phyloP scores from a whole-genome alignment of 2,888 invertebrate species.

The Pristionchus maxplancki region DNA sequence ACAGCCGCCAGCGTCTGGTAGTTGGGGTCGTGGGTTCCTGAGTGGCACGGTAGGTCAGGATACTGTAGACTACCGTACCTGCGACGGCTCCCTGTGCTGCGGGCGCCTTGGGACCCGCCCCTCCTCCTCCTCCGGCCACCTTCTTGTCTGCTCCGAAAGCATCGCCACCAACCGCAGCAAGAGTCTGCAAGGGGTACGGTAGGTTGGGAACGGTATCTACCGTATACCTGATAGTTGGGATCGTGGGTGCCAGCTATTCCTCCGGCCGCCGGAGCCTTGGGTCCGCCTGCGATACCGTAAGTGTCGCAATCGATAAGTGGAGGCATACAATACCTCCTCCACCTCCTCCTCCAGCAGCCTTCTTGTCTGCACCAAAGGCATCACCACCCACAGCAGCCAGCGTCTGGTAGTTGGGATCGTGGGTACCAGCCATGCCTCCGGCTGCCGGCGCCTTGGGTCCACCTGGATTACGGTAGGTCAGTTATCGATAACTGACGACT shows the following conservation, averaged over 20 bases:
- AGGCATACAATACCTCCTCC: neutral
- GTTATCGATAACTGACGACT: neutral
- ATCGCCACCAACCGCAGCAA: slow-evolving; percentile 8
- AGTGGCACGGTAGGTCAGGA: neutral
- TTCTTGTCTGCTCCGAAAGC: slow-evolving; percentile 29
- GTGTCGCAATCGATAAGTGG: neutral
- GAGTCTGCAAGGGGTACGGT: neutral
- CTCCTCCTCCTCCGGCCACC: slow-evolving; percentile 35
- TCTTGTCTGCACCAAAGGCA: too few species aligned
- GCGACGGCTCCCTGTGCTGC: slow-evolving; percentile 24
- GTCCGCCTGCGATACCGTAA: neutral
- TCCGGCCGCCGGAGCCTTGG: neutral
- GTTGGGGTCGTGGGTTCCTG: slow-evolving; percentile 31
- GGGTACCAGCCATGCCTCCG: neutral
- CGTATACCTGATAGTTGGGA: neutral
- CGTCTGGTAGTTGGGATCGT: slow-evolving; percentile 14
- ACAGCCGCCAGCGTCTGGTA: slow-evolving; percentile 30
- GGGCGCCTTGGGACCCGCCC: slow-evolving; percentile 32
- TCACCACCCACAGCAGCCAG: too few species aligned
- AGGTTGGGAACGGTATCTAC: neutral
- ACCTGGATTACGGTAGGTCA: neutral
- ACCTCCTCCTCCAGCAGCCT: neutral
- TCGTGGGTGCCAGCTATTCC: slow-evolving; percentile 23
- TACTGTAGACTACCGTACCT: neutral
- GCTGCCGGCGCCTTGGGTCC: neutral